phyloP scores from a whole-genome alignment of 2,888 invertebrate genomes.

The Helicoverpa assulta region DNA sequence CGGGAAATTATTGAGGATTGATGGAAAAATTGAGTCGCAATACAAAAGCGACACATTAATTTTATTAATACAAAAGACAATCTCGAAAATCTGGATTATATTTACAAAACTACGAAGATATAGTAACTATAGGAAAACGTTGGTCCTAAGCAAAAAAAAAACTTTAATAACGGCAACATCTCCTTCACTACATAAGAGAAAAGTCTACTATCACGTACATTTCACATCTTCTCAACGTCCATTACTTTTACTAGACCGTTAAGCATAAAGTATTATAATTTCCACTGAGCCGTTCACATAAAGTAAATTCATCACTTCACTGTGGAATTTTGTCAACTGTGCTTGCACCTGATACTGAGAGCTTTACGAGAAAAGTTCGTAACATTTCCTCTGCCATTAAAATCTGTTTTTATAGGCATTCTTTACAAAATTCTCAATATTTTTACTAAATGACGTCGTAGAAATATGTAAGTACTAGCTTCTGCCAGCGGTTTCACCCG shows the following conservation, averaged over 20 bases:
- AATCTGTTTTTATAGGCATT: constrained; percentile 49
- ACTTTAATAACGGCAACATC: not conserved
- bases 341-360: constrained; percentile 45
- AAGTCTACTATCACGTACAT: not conserved
- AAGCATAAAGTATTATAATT: constrained; percentile 37
- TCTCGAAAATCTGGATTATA: too few relatives aligned
- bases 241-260: constrained; percentile 37
- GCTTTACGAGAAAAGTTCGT: constrained; percentile 55
- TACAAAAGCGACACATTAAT: too few relatives aligned
- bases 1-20: too few relatives aligned
- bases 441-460: constrained; percentile 20
- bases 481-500: too few relatives aligned
- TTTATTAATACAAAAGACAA: too few relatives aligned
- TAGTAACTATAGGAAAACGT: too few relatives aligned
- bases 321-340: constrained; percentile 55
- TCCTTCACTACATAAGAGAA: not conserved
- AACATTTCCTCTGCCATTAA: constrained; percentile 49
- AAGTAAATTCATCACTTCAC: constrained; percentile 43
- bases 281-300: constrained; percentile 26
- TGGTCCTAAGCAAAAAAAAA: not conserved
- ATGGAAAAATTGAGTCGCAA: too few relatives aligned
- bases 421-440: constrained; percentile 34
- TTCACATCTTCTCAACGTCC: constrained; percentile 7
- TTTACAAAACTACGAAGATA: too few relatives aligned
- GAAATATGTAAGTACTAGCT: too few relatives aligned